Evolutionary conservation across 35 echinoderm and acorn worm genomes (phyloP), one percentile per base, ranked within the genome.

Genomic region (Patiria miniata): DNA sequence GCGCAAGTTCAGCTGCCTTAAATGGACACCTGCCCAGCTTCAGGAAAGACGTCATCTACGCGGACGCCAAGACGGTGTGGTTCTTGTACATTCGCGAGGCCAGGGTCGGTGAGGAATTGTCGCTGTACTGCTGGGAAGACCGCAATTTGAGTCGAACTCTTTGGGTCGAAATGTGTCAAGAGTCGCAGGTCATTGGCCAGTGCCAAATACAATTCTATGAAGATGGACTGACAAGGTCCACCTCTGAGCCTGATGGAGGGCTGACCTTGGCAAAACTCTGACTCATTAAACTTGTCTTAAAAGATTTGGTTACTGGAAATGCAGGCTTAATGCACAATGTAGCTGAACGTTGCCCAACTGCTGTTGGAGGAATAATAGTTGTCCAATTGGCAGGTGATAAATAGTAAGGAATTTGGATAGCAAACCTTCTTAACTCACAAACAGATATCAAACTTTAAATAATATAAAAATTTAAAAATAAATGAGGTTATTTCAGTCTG

Each of bases 101-200:
- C 10, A 22, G 39, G 78, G 37, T 80, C 0, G 78, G 78, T 9
- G 78, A 80, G 1, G 39, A 39, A 23, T 2, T 80, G 9, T 1
- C 8, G 21, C 39, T 21, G 22, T 17, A 36, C 26, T 80, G 78
- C 39, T 80, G 78, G 78, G 78, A 80, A 39, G 36, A 80, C 47
- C 10, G 6, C 19, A 0, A 80, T 44, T 19, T 40, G 22, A 12
- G 36, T 40, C 14, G 22, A 40, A 33, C 26, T 80, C 30, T 80
- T 3, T 80, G 78, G 19, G 37, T 80, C n/a, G 40, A 37, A 80
- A 16, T 80, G 12, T 40, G 36, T 8, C 39, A 80, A 40, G 78
- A 40, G 30, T 80, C 78, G 47, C 16, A 80, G 78, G 78, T 80
- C 22, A 42, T 40, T 40, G 30, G 78, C 18, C 78, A 80, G 9